Percentiles rank a stretch among this genome's conserved stretches.
These are phyloP conservation scores for Pararge aegeria DNA, from an alignment of 1,140 invertebrate species.

Conservation along the genomic window DNA sequence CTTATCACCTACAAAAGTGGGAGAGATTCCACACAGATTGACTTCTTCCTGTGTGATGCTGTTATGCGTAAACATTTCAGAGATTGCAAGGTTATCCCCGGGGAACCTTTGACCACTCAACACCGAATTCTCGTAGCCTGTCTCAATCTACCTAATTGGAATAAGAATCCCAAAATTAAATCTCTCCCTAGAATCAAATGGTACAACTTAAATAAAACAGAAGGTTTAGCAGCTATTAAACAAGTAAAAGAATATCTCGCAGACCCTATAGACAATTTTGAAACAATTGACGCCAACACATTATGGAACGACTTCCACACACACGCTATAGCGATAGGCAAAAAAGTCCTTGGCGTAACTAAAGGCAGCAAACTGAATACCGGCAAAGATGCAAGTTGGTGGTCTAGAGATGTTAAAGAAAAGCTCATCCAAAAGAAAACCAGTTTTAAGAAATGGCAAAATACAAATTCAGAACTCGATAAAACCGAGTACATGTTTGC, in stretches of 20 bases:
- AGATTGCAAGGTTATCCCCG: conserved; percentile 32
- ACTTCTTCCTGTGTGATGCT: too few species aligned
- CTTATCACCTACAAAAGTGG: conserved; percentile 29
- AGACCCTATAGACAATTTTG: neutral
- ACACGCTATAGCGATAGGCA: neutral
- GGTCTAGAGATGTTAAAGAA: conserved; percentile 14
- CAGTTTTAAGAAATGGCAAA: too few species aligned
- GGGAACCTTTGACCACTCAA: conserved; percentile 26
- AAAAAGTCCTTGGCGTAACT: conserved; percentile 4
- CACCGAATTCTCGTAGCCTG: conserved; percentile 20
- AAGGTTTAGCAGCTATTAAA: conserved; percentile 4
- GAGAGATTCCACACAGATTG: too few species aligned
- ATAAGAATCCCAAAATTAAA: neutral
- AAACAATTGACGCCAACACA: neutral
- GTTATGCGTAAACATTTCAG: conserved; percentile 13
- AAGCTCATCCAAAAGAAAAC: conserved; percentile 6
- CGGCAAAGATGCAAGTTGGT: too few species aligned
- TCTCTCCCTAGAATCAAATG: conserved; percentile 18
- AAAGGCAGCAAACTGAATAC: neutral
- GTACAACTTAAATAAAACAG: too few species aligned
- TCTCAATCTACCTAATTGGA: conserved; percentile 6
- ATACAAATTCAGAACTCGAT: too few species aligned
- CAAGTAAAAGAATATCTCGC: conserved; percentile 1
- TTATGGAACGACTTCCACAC: conserved; percentile 13
- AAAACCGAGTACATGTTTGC: too few species aligned